Conservation (phyloP, 35 echinoderm and acorn worm genomes). For the Nesometra sesokonis region DNA sequence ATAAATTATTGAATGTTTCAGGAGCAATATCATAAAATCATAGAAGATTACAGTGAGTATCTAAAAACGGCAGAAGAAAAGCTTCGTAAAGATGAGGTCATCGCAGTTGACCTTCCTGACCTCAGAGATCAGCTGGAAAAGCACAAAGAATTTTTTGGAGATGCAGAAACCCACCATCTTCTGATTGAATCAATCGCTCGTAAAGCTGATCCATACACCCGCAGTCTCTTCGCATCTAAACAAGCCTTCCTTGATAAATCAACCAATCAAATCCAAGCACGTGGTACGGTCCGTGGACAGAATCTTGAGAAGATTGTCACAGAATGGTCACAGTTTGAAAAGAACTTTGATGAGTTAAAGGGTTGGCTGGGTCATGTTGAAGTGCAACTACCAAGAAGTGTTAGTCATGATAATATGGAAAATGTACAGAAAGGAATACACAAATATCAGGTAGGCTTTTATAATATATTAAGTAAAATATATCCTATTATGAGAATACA, state of each 20-base stretch:
- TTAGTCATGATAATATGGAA: constrained; percentile 75
- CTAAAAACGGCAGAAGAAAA: constrained; percentile 88
- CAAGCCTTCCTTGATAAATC: constrained; percentile 54
- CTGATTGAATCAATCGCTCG: constrained; percentile 94
- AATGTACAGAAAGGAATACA: constrained; percentile 82
- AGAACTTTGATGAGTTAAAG: constrained; percentile 48
- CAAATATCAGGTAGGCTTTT: constrained; percentile 65
- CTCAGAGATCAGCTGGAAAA: constrained; percentile 81
- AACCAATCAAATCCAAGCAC: constrained; percentile 54
- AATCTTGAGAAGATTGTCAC: constrained; percentile 62
- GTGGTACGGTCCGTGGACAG: constrained; percentile 65
- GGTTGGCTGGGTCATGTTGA: constrained; percentile 77
- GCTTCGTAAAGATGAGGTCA: constrained; percentile 44
- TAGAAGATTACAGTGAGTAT: constrained; percentile 95
- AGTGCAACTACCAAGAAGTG: constrained; percentile 67
- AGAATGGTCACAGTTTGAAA: constrained; percentile 76
- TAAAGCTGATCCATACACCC: constrained; percentile 80
- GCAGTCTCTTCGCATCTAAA: constrained; percentile 62
- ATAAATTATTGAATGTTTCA: constrained; percentile 2
- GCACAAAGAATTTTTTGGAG: constrained; percentile 95
- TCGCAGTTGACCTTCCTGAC: constrained; percentile 56
- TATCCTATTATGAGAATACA: too few relatives aligned
- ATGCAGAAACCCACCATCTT: constrained; percentile 85
- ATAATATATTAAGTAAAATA: too few relatives aligned
- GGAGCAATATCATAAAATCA: constrained; percentile 99